Evolutionary conservation across 1,140 invertebrate genomes (phyloP).

Genomic region (Drosophila micromelanica): DNA sequence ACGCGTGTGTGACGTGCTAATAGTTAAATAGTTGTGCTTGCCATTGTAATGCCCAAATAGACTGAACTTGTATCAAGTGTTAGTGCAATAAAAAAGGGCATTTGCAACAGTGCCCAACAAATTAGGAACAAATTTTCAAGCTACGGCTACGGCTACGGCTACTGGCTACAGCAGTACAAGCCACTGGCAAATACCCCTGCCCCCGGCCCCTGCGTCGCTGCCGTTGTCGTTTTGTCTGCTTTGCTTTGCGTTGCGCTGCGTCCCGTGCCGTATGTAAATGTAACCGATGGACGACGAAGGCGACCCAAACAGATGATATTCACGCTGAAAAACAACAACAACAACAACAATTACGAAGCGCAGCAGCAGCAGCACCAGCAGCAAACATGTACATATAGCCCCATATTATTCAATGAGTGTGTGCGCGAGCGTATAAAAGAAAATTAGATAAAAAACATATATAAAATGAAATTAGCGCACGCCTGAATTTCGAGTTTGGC

Average conservation of each 20-base stretch:
- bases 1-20: constrained; percentile 52
- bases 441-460: constrained; percentile 71
- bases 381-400: constrained; percentile 53
- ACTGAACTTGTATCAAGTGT: constrained; percentile 59
- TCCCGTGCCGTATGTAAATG: constrained; percentile 58
- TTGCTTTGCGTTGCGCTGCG: constrained; percentile 24
- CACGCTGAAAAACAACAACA: constrained; percentile 57
- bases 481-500: constrained; percentile 78
- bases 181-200: constrained; percentile 37
- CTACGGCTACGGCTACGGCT: constrained; percentile 26
- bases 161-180: constrained; percentile 27
- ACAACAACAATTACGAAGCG: constrained; percentile 45
- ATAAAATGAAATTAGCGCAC: constrained; percentile 78
- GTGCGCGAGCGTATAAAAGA: constrained; percentile 66
- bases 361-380: constrained; percentile 38
- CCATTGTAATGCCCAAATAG: constrained; percentile 53
- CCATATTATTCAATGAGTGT: constrained; percentile 70
- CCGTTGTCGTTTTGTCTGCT: constrained; percentile 43
- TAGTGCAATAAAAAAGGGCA: constrained; percentile 63
- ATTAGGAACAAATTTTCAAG: constrained; percentile 39
- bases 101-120: constrained; percentile 27
- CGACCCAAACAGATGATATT: constrained; percentile 65
- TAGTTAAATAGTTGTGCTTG: constrained; percentile 47
- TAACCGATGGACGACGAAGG: constrained; percentile 50
- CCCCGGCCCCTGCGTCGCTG: constrained; percentile 19